Evolutionary conservation across 2,113 vertebrate genomes (phyloP).

Genomic region (Protomyctophum bolini): DNA sequence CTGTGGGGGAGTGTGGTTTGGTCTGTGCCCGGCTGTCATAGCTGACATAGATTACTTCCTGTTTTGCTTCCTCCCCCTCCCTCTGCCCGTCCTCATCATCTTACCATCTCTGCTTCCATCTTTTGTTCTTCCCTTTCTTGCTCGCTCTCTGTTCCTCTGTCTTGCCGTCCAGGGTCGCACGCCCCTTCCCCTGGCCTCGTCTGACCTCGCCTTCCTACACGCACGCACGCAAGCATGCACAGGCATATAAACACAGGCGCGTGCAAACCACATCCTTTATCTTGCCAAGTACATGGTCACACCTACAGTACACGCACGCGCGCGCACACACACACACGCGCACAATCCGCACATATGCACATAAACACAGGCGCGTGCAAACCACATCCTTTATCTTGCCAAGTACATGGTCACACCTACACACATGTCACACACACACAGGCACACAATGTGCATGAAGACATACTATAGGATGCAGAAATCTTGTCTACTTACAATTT

Average conservation of each 20-base stretch:
- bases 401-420: neutral
- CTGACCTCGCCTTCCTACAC: constrained; percentile 49
- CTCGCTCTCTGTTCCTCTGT: constrained; percentile 51
- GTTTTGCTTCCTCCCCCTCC: constrained; percentile 50
- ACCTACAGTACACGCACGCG: neutral
- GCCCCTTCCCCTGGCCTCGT: constrained; percentile 43
- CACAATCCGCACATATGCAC: constrained; percentile 21
- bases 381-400: too few species aligned
- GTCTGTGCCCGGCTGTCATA: constrained; percentile 45
- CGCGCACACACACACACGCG: constrained; percentile 5
- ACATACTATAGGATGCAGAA: neutral
- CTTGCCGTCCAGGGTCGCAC: constrained; percentile 46
- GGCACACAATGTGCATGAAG: constrained; percentile 19
- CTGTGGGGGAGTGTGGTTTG: constrained; percentile 14
- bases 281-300: too few species aligned
- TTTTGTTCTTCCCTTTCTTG: constrained; percentile 47
- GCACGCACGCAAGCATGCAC: neutral
- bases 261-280: too few species aligned
- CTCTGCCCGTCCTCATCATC: constrained; percentile 18
- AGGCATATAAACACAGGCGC: too few species aligned
- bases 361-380: neutral
- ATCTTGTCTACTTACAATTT: too few species aligned
- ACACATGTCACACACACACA: constrained; percentile 11
- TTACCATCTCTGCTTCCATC: constrained; percentile 56
- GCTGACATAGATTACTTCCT: constrained; percentile 63